Base-by-base conservation (phyloP, 2,888 invertebrate genomes). In the Synanthedon formicaeformis region DNA sequence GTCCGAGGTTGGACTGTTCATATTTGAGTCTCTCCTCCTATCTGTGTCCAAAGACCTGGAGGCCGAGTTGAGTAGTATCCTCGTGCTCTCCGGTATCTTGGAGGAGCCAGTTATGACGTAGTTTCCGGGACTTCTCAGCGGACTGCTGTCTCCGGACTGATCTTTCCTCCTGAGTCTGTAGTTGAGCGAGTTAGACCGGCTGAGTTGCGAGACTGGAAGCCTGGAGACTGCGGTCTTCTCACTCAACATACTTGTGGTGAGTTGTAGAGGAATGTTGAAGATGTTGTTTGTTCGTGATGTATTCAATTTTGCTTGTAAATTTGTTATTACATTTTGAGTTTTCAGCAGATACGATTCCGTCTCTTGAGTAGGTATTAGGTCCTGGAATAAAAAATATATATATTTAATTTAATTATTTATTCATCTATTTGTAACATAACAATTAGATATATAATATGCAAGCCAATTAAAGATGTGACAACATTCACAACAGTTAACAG, bases 251-350 rank as follows among this genome's bases (percentile, higher is more conserved):
- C 80, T 83, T 34, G 84, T 81, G 58, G 84, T 86, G 45, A 84
- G 80, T 63, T 73, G 77, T 3, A 78, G 67, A 2, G 84, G 79
- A 59, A 79, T 77, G 67, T 68, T 73, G 51, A 65, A 62, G 58
- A 75, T 70, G 58, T 75, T 78, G 58, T 57, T 76, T 8, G 73
- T 74, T 49, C 75, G 69, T 1, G 83, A 78, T 2, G 85, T 77
- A 50, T 86, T 81, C 12, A 91, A 78, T 57, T 90, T 88, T 41
- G 90, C 90, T 75, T 91, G 90, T 18, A 91, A 78, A 58, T 89
- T 89, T 41, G 89, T 88, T 61, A 91, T 90, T 1, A 89, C 90
- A 61, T 89, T 90, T 64, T 91, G 90, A 1, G 90, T 91, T 63
- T 89, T 90, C 41, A 88, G 79, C 12, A 91, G 75, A 59, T 90